phyloP scores from a whole-genome alignment of 2,888 invertebrate genomes.

The Plebejus argus region DNA sequence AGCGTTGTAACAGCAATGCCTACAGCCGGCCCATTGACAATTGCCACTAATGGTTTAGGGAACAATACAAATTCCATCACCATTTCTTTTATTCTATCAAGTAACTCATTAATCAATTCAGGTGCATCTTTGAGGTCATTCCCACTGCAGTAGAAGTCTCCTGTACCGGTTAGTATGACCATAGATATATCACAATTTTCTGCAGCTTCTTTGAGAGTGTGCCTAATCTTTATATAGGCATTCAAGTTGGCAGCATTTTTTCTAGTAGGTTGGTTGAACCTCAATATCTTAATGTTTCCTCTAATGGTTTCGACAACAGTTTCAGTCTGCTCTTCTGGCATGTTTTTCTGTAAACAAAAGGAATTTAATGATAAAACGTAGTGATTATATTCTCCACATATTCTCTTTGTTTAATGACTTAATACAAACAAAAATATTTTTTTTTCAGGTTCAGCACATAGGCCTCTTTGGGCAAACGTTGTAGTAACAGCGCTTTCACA shows the following conservation, averaged over 20 bases:
- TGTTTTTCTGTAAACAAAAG: constrained; percentile 35
- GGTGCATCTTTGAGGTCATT: constrained; percentile 82
- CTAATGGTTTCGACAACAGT: constrained; percentile 55
- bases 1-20: constrained; percentile 94
- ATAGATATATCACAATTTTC: constrained; percentile 83
- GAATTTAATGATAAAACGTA: no score
- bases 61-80: constrained; percentile 90
- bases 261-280: constrained; percentile 87
- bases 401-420: no score
- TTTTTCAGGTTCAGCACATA: no score
- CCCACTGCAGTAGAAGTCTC: constrained; percentile 92
- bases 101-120: constrained; percentile 48
- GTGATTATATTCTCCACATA: no score
- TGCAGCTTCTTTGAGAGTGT: constrained; percentile 85
- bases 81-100: constrained; percentile 77
- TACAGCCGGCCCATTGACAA: constrained; percentile 97
- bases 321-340: constrained; percentile 46
- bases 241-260: constrained; percentile 88
- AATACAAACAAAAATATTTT: no score
- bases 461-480: no score
- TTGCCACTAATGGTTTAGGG: constrained; percentile 92
- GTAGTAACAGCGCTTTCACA: no score
- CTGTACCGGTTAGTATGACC: constrained; percentile 89
- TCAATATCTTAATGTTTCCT: constrained; percentile 74
- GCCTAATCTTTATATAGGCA: constrained; percentile 85